phyloP scores from a whole-genome alignment of 2,888 invertebrate species.

The Orthonevra nobilis region DNA sequence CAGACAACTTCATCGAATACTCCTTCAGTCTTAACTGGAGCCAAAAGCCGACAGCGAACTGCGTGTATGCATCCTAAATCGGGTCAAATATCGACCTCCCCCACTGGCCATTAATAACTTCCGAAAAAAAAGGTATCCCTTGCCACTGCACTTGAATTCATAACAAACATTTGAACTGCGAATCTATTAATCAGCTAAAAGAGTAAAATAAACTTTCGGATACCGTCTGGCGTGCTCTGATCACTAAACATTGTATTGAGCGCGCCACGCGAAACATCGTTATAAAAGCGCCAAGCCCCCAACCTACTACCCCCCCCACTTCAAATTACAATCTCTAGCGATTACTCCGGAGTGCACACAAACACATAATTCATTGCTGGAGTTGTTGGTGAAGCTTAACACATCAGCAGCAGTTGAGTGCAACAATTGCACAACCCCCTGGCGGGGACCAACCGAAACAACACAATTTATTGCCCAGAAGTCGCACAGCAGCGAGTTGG shows the following conservation, averaged over 20 bases:
- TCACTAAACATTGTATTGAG: conserved; percentile 57
- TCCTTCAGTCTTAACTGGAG: too few relatives aligned
- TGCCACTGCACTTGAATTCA: conserved; percentile 27
- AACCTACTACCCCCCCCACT: conserved; percentile 18
- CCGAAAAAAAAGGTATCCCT: conserved; percentile 1
- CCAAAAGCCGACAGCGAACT: neutral
- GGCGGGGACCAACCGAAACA: conserved; percentile 29
- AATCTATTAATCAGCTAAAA: conserved; percentile 53
- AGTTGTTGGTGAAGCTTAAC: conserved; percentile 60
- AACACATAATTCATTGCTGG: conserved; percentile 66
- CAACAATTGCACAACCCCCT: conserved; percentile 9
- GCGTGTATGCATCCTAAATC: neutral
- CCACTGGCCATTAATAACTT: neutral
- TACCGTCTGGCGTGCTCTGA: neutral
- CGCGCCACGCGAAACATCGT: conserved; percentile 46
- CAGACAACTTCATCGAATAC: too few relatives aligned
- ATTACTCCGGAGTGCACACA: conserved; percentile 57
- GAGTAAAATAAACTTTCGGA: conserved; percentile 35
- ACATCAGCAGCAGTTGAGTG: conserved; percentile 47
- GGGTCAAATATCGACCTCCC: conserved; percentile 11
- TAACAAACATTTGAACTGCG: conserved; percentile 1
- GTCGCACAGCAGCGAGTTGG: conserved; percentile 23
- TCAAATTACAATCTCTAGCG: conserved; percentile 59
- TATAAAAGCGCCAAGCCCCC: neutral
- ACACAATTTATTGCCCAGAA: conserved; percentile 52